Percentiles rank a stretch among this genome's conserved stretches.
phyloP scores from a whole-genome alignment of 2,113 vertebrate species.

The Saccopteryx bilineata region DNA sequence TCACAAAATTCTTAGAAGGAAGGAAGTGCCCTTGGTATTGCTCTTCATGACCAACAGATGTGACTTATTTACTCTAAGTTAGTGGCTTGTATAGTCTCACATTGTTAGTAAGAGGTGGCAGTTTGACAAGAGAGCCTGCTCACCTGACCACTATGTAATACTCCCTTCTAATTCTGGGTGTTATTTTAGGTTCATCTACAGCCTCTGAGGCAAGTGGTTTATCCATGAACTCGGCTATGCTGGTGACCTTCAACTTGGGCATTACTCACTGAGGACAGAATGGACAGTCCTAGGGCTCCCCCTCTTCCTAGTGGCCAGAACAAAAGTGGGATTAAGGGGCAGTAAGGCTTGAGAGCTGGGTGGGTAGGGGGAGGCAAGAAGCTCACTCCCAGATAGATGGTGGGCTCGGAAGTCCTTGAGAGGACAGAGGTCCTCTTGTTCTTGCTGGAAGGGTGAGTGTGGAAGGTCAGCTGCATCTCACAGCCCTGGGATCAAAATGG shows the following conservation, averaged over 20 bases:
- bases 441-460: constrained; percentile 88
- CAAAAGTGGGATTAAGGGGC: not conserved
- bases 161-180: not conserved
- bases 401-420: constrained; percentile 89
- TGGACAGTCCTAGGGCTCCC: not conserved
- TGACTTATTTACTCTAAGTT: not conserved
- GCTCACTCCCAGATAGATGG: constrained; percentile 89
- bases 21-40: not conserved
- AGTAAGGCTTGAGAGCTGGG: not conserved
- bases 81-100: not conserved
- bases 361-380: not conserved
- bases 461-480: constrained; percentile 88
- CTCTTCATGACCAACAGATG: not conserved
- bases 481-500: constrained; percentile 87
- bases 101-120: not conserved
- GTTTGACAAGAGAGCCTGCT: not conserved
- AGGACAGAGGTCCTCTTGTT: constrained; percentile 78
- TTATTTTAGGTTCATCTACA: not conserved
- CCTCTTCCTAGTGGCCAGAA: not conserved
- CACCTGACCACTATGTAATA: not conserved
- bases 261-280: not conserved
- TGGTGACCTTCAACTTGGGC: not conserved
- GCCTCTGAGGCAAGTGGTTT: not conserved
- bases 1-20: not conserved
- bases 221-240: not conserved